Conservation (phyloP, 2,888 invertebrate genomes). For the Tipula unca region DNA sequence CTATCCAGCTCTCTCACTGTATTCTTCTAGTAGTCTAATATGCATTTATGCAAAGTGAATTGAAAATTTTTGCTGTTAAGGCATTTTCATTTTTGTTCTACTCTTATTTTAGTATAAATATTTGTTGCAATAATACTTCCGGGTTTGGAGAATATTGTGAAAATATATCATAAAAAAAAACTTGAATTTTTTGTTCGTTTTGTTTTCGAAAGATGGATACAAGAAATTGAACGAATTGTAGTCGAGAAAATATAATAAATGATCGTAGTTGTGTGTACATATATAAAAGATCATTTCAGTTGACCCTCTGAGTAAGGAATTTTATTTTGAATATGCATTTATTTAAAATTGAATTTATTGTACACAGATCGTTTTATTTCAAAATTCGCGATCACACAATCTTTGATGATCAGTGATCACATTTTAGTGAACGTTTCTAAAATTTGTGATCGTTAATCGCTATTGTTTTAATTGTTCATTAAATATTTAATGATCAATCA, state of each 20-base stretch:
- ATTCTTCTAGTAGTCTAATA: not conserved
- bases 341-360: not conserved
- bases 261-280: not conserved
- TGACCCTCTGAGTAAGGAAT: not conserved
- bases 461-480: not conserved
- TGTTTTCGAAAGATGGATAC: not conserved
- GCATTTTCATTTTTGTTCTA: not conserved
- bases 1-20: not conserved
- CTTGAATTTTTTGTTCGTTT: not conserved
- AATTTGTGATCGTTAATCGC: too few species aligned
- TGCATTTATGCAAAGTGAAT: not conserved
- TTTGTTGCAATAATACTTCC: not conserved
- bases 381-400: not conserved
- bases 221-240: not conserved
- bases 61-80: not conserved
- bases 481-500: not conserved
- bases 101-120: not conserved
- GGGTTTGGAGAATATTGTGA: not conserved
- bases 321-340: not conserved
- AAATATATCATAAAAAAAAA: not conserved
- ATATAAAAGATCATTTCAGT: not conserved
- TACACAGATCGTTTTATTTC: not conserved
- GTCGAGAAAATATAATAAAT: not conserved
- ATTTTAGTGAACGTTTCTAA: not conserved
- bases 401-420: not conserved